Percentiles rank a stretch among this genome's conserved stretches.
phyloP scores from a whole-genome alignment of 2,888 invertebrate genomes.

The Elmis aenea region DNA sequence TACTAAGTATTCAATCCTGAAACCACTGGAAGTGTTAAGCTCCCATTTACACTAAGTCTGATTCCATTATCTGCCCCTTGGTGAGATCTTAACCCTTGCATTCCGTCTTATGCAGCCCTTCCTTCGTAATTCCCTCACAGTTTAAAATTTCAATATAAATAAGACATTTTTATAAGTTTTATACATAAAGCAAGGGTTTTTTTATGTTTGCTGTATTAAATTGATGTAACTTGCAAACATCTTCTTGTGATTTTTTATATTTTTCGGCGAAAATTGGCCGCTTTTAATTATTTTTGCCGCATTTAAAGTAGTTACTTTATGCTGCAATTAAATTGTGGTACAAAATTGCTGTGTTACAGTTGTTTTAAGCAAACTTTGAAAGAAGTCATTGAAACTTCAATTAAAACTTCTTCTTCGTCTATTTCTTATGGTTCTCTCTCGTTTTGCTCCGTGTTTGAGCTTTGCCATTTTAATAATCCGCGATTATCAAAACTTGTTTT shows the following conservation, averaged over 20 bases:
- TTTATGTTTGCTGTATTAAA: too few relatives aligned
- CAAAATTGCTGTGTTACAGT: neutral
- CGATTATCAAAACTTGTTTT: conserved; percentile 39
- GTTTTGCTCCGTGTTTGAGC: conserved; percentile 10
- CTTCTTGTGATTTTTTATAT: too few relatives aligned
- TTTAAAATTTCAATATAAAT: conserved; percentile 15
- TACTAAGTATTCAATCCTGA: conserved; percentile 46
- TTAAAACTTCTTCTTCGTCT: conserved; percentile 13
- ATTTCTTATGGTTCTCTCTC: conserved; percentile 8
- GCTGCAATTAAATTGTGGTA: conserved; percentile 16
- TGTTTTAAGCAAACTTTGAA: neutral
- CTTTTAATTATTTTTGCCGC: too few relatives aligned
- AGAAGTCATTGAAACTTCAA: neutral
- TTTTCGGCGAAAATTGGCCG: too few relatives aligned
- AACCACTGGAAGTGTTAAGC: conserved; percentile 48
- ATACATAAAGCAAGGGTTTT: too few relatives aligned
- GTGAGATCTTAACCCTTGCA: conserved; percentile 44
- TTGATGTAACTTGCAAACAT: too few relatives aligned
- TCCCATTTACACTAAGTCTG: conserved; percentile 48
- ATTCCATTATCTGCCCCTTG: conserved; percentile 47
- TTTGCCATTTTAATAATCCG: conserved; percentile 27
- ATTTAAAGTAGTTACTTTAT: too few relatives aligned
- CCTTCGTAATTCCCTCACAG: conserved; percentile 11
- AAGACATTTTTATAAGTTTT: too few relatives aligned
- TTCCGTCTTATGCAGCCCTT: conserved; percentile 18